These are phyloP conservation scores for Spea multiplicata DNA, from an alignment of 2,113 vertebrate species.

Conservation along the genomic window DNA sequence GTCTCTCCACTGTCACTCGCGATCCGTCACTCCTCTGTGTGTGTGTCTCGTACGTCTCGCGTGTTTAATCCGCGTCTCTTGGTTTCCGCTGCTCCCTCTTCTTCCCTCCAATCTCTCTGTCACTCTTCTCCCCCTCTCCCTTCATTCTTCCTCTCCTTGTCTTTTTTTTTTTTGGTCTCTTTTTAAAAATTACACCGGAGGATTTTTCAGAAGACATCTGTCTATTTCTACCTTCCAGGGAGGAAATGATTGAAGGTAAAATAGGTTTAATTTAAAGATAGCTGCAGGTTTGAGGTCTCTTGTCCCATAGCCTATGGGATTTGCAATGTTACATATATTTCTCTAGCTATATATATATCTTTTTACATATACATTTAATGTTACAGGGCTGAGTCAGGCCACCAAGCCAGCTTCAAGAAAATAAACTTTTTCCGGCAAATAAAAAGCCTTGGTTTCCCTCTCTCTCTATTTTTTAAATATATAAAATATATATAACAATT, in stretches of 20 bases:
- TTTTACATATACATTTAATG: too few relatives aligned
- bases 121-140: background rate
- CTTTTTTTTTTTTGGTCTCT: conserved; percentile 12
- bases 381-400: too few relatives aligned
- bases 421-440: too few relatives aligned
- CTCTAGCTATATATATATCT: too few relatives aligned
- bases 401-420: too few relatives aligned
- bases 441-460: too few relatives aligned
- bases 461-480: background rate
- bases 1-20: conserved; percentile 29
- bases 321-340: background rate
- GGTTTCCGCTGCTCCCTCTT: background rate
- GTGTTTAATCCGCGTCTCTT: conserved; percentile 14
- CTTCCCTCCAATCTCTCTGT: background rate
- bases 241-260: conserved; percentile 16
- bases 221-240: conserved; percentile 16
- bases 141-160: background rate
- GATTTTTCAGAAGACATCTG: conserved; percentile 22
- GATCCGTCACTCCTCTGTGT: conserved; percentile 16
- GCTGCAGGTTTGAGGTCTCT: conserved; percentile 11
- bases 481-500: background rate
- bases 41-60: background rate
- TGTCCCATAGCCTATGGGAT: background rate
- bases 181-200: conserved; percentile 25
- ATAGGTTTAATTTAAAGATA: conserved; percentile 26